A percentile compares a stretch with the other conserved stretches of the same genome.
Conservation (phyloP, 2,113 vertebrate genomes). For the Odontesthes bonariensis region DNA sequence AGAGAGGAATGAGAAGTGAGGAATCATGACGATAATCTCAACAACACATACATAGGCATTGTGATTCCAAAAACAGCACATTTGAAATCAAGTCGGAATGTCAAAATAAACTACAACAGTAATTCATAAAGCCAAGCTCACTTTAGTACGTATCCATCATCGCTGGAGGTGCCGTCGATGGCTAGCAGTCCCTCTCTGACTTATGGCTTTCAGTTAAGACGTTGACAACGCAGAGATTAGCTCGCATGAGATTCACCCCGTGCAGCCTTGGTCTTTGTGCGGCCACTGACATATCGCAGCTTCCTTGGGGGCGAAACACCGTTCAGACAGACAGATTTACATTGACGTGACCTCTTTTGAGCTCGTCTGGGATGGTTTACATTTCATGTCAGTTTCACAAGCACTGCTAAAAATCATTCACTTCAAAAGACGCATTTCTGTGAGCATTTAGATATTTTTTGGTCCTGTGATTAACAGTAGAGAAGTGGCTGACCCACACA, state of each 20-base stretch:
- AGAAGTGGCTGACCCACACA: constrained; percentile 30
- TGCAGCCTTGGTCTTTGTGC: constrained; percentile 37
- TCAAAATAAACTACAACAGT: constrained; percentile 31
- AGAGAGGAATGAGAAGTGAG: neutral
- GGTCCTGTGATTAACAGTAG: constrained; percentile 54
- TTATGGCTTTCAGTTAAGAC: constrained; percentile 72
- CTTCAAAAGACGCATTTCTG: constrained; percentile 5
- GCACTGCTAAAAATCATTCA: constrained; percentile 26
- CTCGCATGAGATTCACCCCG: constrained; percentile 32
- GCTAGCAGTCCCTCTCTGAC: constrained; percentile 40
- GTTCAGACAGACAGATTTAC: constrained; percentile 41
- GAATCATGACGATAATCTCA: constrained; percentile 54
- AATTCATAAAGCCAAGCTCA: constrained; percentile 43
- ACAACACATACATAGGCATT: constrained; percentile 59
- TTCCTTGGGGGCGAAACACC: constrained; percentile 55
- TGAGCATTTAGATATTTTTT: constrained; percentile 44
- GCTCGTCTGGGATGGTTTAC: constrained; percentile 18
- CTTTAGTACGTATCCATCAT: constrained; percentile 12
- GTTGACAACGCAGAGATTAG: constrained; percentile 37
- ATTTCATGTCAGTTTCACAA: constrained; percentile 27
- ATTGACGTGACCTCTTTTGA: constrained; percentile 27
- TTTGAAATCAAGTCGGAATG: constrained; percentile 73
- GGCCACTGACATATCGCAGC: constrained; percentile 40
- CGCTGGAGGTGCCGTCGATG: constrained; percentile 48
- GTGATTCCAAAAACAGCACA: constrained; percentile 58